Evolutionary conservation across 2,888 invertebrate species (phyloP).

Genomic region (Tipula lateralis): DNA sequence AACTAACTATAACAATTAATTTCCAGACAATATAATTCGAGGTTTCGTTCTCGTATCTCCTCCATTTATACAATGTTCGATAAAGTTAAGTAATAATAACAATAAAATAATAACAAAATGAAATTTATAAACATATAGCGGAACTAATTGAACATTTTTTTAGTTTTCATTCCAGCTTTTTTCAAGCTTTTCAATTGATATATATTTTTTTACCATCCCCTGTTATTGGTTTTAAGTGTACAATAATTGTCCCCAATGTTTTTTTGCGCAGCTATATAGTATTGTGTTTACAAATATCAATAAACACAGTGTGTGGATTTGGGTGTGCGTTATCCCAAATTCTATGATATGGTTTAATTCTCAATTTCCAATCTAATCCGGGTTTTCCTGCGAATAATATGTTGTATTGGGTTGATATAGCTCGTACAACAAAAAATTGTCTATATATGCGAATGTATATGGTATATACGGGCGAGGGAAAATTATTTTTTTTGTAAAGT

Average conservation of each 20-base stretch:
- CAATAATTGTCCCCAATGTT: neutral
- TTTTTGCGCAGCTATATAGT: neutral
- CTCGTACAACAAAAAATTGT: neutral
- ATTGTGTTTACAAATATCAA: neutral
- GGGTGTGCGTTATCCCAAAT: neutral
- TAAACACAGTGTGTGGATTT: neutral
- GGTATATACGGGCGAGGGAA: neutral
- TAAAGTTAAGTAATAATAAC: neutral
- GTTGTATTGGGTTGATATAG: neutral
- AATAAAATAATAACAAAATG: neutral
- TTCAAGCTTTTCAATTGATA: neutral
- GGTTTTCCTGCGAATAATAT: neutral
- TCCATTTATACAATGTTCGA: too few species aligned
- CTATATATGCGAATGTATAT: neutral
- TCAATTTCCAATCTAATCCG: neutral
- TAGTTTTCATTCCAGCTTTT: neutral
- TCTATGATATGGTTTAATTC: neutral
- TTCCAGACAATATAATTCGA: too few species aligned
- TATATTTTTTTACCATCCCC: neutral
- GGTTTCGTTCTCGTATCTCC: too few species aligned
- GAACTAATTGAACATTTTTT: conserved; percentile 12
- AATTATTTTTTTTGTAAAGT: neutral
- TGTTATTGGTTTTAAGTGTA: neutral
- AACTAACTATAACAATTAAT: too few species aligned
- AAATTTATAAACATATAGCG: neutral